Evolutionary conservation across 2,113 vertebrate genomes (phyloP).

Genomic region (Propithecus coquereli): DNA sequence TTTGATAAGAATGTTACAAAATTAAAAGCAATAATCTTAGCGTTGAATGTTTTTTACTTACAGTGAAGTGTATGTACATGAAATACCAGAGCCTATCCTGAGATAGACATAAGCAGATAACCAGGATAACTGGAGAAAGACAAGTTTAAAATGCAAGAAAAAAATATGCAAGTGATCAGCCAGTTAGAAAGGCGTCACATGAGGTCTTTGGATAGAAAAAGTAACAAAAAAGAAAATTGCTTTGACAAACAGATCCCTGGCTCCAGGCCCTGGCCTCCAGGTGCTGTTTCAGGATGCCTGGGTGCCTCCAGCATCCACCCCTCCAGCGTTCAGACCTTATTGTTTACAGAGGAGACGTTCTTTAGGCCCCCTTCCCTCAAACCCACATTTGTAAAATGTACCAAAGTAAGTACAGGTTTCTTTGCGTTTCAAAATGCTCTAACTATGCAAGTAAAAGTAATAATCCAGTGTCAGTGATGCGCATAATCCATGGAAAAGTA

Average conservation of each 20-base stretch:
- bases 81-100: not conserved
- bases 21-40: not conserved
- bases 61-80: not conserved
- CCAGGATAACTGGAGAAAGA: not conserved
- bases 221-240: not conserved
- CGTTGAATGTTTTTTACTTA: not conserved
- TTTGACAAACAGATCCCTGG: not conserved
- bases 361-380: not conserved
- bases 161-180: not conserved
- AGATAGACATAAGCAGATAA: not conserved
- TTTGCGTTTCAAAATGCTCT: not conserved
- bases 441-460: not conserved
- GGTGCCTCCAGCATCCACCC: not conserved
- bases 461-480: not conserved
- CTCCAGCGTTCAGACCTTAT: too few relatives aligned
- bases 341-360: not conserved
- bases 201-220: not conserved
- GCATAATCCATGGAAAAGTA: not conserved
- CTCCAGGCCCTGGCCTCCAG: not conserved
- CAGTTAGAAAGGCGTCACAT: not conserved
- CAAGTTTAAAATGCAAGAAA: not conserved
- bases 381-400: not conserved
- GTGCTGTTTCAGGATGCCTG: not conserved
- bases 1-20: not conserved
- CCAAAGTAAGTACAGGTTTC: not conserved